Base-by-base conservation (phyloP, 2,113 vertebrate species). In the Rhinogobius similis region DNA sequence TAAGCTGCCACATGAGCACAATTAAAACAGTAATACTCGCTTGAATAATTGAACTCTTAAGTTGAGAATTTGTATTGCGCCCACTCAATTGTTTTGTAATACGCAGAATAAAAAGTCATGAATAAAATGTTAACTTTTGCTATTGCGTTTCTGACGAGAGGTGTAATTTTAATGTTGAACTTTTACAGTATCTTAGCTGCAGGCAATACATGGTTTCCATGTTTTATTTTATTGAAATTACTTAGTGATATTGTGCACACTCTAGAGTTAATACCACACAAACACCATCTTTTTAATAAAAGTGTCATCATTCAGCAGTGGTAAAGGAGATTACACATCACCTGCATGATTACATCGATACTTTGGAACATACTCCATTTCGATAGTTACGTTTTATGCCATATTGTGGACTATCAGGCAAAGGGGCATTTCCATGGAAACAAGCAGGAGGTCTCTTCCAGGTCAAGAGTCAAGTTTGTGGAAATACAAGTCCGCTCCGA, bases 201-300 rank as follows among this genome's bases (percentile, higher is more conserved):
- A 75, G 73, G 79, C 79, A 65, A 73, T 38, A 68, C 50, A 69
- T 56, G 70, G 73, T 78, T 76, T 78, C 68, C 65, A 26, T 66
- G 62, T 71, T 79, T 32, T 75, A 64, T 78, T 69, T 74, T 70
- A 63, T 63, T 66, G 6, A 39, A 63, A 41, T n/a, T 56, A 18
- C 71, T 76, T 68, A 29, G 29, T n/a, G n/a, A n/a, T n/a, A n/a
- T n/a, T n/a, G n/a, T n/a, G n/a, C n/a, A n/a, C n/a, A n/a, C n/a
- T n/a, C n/a, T n/a, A n/a, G n/a, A n/a, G n/a, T n/a, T n/a, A 29
- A 29, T 27, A 27, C 24, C 23, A 56, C 53, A 27, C 23, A 11
- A 53, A 24, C 11, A 53, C 50, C 11, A 53, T 23, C 10, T 53
- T 50, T 50, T 50, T n/a, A 21, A 21, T 50, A 26, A 26, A 10